Evolutionary conservation across 2,888 invertebrate species (phyloP), one percentile per base, ranked within the genome.

Genomic region (Volucella inanis): DNA sequence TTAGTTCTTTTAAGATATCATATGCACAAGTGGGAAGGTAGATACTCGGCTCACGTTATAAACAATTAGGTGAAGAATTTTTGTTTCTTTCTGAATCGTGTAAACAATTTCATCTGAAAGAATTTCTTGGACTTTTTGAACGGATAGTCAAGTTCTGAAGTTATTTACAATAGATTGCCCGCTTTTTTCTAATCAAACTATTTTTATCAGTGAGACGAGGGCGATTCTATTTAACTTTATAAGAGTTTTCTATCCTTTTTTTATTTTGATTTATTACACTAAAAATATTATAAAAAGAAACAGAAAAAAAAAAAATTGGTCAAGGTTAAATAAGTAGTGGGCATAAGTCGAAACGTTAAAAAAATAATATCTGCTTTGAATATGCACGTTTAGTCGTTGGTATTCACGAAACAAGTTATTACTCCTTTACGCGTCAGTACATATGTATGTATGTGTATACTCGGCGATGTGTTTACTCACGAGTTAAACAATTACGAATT

Each of bases 61-160:
- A 78, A 71, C 71, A 78, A 78, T 71, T 71, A 49, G 43, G 71
- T 43, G 49, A 64, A 71, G 55, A 78, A 64, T 78, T 70, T 64
- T 57, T 22, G 31, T 57, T 41, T 77, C 38, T n/a, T 52, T 54
- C 22, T 38, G 12, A 15, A 54, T 3, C 18, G 9, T 68, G 71
- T 78, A 78, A 71, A 78, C 78, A 78, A 50, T 45, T 57, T 57
- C 31, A 18, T 15, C 57, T 9, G 43, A 75, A 8, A 38, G 41
- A 61, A 55, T n/a, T n/a, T 14, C n/a, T 8, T 47, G 14, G 38
- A 47, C 39, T 18, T 54, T 54, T 41, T 10, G n/a, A 15, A 18
- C 54, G 45, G 12, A 50, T 9, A 50, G 50, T 50, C 14, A 50
- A 10, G 15, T 8, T 50, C 14, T 15, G 50, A 8, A 50, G 15